A percentile compares a stretch with the other conserved stretches of the same genome.
phyloP scores from a whole-genome alignment of 2,113 vertebrate genomes.

The Malurus cyaneus region DNA sequence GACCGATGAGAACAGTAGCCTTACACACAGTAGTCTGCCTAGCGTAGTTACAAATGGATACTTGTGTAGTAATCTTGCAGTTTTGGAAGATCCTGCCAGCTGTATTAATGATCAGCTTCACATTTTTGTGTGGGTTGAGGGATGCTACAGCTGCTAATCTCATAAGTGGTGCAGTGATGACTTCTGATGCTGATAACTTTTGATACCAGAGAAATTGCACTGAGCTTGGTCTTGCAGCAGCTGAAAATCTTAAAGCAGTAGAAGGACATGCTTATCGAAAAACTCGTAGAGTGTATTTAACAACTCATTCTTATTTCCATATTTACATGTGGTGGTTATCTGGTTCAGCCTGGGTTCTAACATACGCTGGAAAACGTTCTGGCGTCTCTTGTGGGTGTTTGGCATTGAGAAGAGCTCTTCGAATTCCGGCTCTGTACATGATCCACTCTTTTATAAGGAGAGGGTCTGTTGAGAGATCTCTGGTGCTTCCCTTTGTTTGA shows the following conservation, averaged over 20 bases:
- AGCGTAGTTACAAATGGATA: background rate
- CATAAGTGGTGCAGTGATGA: background rate
- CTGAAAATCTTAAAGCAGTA: background rate
- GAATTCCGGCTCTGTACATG: background rate
- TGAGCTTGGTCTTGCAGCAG: background rate
- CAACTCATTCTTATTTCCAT: background rate
- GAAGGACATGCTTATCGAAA: background rate
- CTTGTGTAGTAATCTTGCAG: background rate
- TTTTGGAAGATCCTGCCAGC: background rate
- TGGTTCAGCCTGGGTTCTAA: background rate
- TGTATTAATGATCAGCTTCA: conserved; percentile 16
- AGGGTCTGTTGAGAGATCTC: background rate
- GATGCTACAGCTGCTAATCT: conserved; percentile 23
- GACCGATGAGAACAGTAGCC: background rate
- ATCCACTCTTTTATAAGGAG: background rate
- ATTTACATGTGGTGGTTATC: background rate
- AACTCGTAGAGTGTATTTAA: background rate
- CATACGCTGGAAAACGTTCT: background rate
- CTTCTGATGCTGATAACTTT: conserved; percentile 8
- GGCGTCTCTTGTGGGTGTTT: background rate
- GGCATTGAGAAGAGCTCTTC: background rate
- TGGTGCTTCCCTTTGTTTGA: conserved; percentile 1
- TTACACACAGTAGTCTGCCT: background rate
- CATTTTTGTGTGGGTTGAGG: background rate
- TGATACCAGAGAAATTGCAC: background rate